Percentiles rank a stretch among this genome's conserved stretches.
Conservation (phyloP, 2,113 vertebrate genomes). For the Xiphias gladius region DNA sequence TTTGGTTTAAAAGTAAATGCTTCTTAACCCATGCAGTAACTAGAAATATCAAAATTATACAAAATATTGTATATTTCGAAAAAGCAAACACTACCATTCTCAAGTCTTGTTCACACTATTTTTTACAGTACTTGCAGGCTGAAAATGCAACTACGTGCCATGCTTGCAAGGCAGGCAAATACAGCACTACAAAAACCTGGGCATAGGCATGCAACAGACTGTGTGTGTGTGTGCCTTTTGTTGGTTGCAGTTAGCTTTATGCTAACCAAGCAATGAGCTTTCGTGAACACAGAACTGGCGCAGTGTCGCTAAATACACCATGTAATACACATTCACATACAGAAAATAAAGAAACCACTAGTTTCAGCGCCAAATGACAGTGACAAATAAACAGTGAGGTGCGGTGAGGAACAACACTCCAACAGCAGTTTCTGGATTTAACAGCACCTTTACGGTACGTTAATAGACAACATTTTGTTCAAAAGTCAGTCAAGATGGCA, state of each 20-base stretch:
- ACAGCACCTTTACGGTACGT: neutral
- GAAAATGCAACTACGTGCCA: slow-evolving; percentile 47
- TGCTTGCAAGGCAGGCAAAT: slow-evolving; percentile 37
- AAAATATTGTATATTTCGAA: neutral
- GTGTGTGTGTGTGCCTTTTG: slow-evolving; percentile 7
- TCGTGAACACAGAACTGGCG: slow-evolving; percentile 2
- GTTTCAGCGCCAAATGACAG: neutral
- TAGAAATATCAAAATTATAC: neutral
- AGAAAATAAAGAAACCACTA: neutral
- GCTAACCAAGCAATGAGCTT: slow-evolving; percentile 13
- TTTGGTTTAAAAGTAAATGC: neutral
- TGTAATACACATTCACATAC: neutral
- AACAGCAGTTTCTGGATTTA: neutral
- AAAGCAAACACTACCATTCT: neutral
- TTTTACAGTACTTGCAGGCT: neutral
- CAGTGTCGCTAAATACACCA: neutral
- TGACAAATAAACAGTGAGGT: neutral
- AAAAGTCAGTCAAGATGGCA: neutral
- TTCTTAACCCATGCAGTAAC: neutral
- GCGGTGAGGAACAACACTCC: neutral
- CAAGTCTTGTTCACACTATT: neutral
- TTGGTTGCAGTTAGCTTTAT: slow-evolving; percentile 8
- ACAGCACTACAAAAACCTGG: neutral
- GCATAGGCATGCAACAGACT: slow-evolving; percentile 25
- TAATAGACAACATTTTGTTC: neutral